Evolutionary conservation across 2,888 invertebrate genomes (phyloP), one percentile per base, ranked within the genome.

Genomic region (Cryptus viduatorius): DNA sequence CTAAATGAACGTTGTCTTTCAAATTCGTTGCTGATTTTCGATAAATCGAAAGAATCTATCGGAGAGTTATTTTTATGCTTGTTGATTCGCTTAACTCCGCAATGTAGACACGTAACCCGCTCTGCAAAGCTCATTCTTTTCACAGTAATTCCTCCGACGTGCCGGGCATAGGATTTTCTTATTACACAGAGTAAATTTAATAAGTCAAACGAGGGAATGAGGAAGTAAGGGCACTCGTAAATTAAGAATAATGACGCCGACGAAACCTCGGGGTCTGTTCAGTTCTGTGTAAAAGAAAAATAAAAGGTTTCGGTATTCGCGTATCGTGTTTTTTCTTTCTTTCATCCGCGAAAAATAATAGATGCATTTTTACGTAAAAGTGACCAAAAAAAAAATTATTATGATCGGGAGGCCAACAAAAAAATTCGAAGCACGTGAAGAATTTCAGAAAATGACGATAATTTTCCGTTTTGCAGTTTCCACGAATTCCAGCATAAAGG

Each of bases 151-250:
- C 10, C 53, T 48, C 12, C 69, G 24, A 79, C 79, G 69, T 75
- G 79, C 61, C 24, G 29, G 46, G 75, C 65, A 83, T 83, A 59
- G 53, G 71, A 71, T 83, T 83, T 79, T 76, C 61, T 71, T 76
- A 65, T 65, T 69, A 79, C 46, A n/a, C 46, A 31, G 44, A 64
- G 73, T 75, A 53, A 78, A 83, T 83, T 79, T 75, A 83, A 83
- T 73, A 72, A 73, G 42, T 61, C 44, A 14, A 78, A 61, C 68
- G 48, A 37, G 56, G 53, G 61, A 68, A 31, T n/a, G 53, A n/a
- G 64, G 31, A 14, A 14, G n/a, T 19, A 48, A 44, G 64, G 53
- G 19, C 31, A 31, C 37, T 50, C 50, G 48, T 56, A 72, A 77
- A 77, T 77, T 67, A 61, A 82, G 59, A 77, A 71, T 71, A 44